phyloP scores from a whole-genome alignment of 1,140 invertebrate genomes.

The Daktulosphaira vitifoliae region DNA sequence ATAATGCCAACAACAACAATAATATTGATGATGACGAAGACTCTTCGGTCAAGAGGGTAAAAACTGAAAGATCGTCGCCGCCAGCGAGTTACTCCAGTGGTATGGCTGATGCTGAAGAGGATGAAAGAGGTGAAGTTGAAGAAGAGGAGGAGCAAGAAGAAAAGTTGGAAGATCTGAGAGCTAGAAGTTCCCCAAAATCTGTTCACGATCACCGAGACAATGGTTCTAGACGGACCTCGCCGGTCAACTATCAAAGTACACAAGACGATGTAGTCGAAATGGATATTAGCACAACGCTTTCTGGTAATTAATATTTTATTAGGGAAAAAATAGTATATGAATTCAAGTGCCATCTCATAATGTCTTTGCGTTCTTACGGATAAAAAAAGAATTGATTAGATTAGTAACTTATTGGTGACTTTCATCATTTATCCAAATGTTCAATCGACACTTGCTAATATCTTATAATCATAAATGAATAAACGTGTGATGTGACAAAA shows the following conservation, averaged over 20 bases:
- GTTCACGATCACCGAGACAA: neutral
- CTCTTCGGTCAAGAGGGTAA: neutral
- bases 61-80: slow-evolving; percentile 12
- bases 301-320: neutral
- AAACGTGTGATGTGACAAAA: no score
- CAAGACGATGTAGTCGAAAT: slow-evolving; percentile 15
- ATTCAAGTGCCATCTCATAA: no score
- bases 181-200: neutral
- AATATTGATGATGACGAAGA: neutral
- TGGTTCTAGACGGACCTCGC: neutral
- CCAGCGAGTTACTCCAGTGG: slow-evolving; percentile 3
- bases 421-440: no score
- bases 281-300: slow-evolving; percentile 10
- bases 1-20: slow-evolving; percentile 37
- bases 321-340: no score
- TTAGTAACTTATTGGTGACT: no score
- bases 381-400: no score
- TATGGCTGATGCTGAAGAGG: neutral
- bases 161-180: neutral
- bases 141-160: no score
- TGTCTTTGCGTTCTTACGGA: no score
- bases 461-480: no score
- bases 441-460: no score
- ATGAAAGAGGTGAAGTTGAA: no score
- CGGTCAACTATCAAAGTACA: neutral